A percentile compares a stretch with the other conserved stretches of the same genome.
Conservation (phyloP, 2,888 invertebrate species). For the Diarsia brunnea region DNA sequence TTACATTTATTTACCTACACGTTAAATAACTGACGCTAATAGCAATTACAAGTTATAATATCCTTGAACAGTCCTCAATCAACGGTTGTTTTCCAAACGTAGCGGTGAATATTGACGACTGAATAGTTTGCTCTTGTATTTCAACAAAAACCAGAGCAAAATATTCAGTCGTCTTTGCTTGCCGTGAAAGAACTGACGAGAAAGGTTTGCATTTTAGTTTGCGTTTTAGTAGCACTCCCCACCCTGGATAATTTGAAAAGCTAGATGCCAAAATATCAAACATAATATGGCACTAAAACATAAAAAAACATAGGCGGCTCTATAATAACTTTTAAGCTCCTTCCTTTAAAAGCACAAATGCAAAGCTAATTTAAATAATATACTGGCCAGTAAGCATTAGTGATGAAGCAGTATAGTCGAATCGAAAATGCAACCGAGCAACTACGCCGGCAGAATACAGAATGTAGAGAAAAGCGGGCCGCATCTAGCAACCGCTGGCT, state of each 20-base stretch:
- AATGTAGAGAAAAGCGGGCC: constrained; percentile 50
- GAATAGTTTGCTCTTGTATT: too few species aligned
- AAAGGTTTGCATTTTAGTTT: constrained; percentile 12
- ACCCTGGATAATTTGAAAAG: neutral
- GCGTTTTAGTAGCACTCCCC: neutral
- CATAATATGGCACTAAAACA: constrained; percentile 8
- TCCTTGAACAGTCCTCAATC: constrained; percentile 16
- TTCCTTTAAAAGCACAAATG: constrained; percentile 37
- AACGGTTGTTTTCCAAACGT: constrained; percentile 5
- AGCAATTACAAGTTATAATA: constrained; percentile 22
- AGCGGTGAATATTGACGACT: too few species aligned
- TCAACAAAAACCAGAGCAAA: constrained; percentile 18
- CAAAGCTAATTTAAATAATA: constrained; percentile 50
- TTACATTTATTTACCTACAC: constrained; percentile 20
- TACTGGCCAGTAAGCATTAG: constrained; percentile 54
- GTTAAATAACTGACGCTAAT: constrained; percentile 8
- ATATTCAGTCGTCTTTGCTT: neutral
- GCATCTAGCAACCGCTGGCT: constrained; percentile 56
- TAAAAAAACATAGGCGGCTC: constrained; percentile 14
- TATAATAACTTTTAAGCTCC: constrained; percentile 9
- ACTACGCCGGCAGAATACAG: constrained; percentile 44
- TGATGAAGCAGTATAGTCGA: constrained; percentile 49
- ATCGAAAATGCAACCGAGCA: constrained; percentile 59
- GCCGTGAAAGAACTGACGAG: constrained; percentile 12
- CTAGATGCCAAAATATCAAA: constrained; percentile 5